Conservation (phyloP, 2,888 invertebrate genomes). For the Tricholauxania praeusta region DNA sequence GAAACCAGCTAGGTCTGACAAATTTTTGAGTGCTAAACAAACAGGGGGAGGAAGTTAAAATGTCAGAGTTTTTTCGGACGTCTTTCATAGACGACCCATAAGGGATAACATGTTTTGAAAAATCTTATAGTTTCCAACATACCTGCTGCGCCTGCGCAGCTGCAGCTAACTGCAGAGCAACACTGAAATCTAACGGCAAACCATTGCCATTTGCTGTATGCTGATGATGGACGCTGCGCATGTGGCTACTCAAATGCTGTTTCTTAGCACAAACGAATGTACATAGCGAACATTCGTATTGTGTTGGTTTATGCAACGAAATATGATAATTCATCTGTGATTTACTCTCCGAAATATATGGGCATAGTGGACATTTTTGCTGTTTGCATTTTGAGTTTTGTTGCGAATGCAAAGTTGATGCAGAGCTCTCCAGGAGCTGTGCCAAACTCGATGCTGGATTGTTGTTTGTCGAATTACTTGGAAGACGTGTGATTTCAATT, state of each 20-base stretch:
- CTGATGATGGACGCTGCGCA: conserved; percentile 72
- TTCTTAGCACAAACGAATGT: conserved; percentile 85
- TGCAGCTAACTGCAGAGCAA: conserved; percentile 59
- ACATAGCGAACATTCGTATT: conserved; percentile 82
- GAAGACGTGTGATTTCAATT: conserved; percentile 64
- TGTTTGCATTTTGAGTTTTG: conserved; percentile 70
- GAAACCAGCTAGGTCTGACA: too few relatives aligned
- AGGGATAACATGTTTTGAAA: neutral
- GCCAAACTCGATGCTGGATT: conserved; percentile 43
- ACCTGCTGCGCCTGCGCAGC: conserved; percentile 61
- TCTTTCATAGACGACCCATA: too few relatives aligned
- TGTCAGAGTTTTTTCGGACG: too few relatives aligned
- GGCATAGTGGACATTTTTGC: conserved; percentile 84
- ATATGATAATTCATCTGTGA: conserved; percentile 89
- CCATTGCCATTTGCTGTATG: conserved; percentile 43
- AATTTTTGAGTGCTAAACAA: too few relatives aligned
- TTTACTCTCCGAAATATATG: conserved; percentile 87
- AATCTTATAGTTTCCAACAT: conserved; percentile 16
- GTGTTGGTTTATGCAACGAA: conserved; percentile 77
- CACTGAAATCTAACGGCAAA: conserved; percentile 54
- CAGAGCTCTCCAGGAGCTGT: conserved; percentile 44
- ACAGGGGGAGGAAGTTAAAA: too few relatives aligned
- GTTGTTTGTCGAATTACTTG: conserved; percentile 37
- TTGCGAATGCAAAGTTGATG: conserved; percentile 40
- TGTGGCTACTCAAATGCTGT: conserved; percentile 86